Conservation (phyloP, 2,113 vertebrate species). For the Tor tambroides region DNA sequence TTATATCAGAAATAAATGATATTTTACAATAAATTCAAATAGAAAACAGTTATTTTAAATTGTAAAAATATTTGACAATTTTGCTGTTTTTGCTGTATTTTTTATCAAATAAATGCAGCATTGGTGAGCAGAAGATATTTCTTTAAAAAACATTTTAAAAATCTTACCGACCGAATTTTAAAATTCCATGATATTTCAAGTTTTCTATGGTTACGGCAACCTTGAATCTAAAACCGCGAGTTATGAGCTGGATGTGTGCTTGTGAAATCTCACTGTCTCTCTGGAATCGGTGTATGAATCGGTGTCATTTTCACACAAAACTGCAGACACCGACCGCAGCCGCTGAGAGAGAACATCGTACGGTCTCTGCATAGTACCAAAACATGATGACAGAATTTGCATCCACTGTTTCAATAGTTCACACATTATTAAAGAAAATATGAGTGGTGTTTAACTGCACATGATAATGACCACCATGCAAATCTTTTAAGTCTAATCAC, state of each 20-base stretch:
- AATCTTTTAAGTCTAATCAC: not conserved
- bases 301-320: not conserved
- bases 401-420: not conserved
- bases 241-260: not conserved
- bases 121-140: too few species aligned
- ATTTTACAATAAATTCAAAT: too few species aligned
- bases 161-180: not conserved
- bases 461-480: not conserved
- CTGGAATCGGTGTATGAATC: not conserved
- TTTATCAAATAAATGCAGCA: too few species aligned
- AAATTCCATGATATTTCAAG: not conserved
- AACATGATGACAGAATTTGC: not conserved
- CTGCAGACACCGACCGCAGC: not conserved
- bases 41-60: too few species aligned
- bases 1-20: too few species aligned
- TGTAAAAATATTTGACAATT: too few species aligned
- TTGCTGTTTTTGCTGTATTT: too few species aligned
- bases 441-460: not conserved
- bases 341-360: not conserved
- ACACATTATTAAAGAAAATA: not conserved
- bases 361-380: not conserved
- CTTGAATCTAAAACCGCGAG: not conserved
- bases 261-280: not conserved
- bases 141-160: not conserved
- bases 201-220: not conserved